A percentile compares a stretch with the other conserved stretches of the same genome.
Conservation (phyloP, 1,140 invertebrate species). For the Caerostris darwini region DNA sequence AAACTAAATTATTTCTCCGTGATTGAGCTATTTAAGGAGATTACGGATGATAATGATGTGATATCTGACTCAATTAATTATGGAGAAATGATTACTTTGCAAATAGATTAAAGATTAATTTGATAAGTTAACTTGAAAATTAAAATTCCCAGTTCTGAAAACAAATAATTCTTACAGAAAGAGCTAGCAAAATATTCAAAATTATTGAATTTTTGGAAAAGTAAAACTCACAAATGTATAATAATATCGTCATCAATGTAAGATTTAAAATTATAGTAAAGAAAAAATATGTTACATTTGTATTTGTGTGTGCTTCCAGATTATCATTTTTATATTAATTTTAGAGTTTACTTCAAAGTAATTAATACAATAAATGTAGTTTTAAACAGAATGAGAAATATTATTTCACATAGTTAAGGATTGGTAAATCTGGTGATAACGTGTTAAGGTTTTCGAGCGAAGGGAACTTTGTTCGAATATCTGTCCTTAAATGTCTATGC, state of each 20-base stretch:
- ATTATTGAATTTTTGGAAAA: neutral
- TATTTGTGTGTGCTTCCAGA: too few relatives aligned
- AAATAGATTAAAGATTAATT: conserved; percentile 29
- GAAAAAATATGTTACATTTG: too few relatives aligned
- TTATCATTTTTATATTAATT: too few relatives aligned
- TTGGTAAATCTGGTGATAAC: too few relatives aligned
- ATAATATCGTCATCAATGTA: neutral
- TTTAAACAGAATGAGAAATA: too few relatives aligned
- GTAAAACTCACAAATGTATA: neutral
- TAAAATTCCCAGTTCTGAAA: neutral
- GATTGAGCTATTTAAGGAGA: conserved; percentile 16
- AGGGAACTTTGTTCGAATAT: too few relatives aligned
- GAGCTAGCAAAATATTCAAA: neutral
- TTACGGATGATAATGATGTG: conserved; percentile 2
- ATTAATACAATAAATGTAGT: too few relatives aligned
- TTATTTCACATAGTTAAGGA: too few relatives aligned
- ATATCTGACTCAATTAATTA: neutral
- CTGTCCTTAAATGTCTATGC: too few relatives aligned
- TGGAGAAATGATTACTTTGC: conserved; percentile 13
- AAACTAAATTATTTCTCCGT: conserved; percentile 35
- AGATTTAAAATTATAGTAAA: too few relatives aligned
- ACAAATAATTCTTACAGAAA: neutral
- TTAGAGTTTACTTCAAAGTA: too few relatives aligned
- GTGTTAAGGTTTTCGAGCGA: too few relatives aligned
- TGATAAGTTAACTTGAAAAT: conserved; percentile 25